Percentiles rank a stretch among this genome's conserved stretches.
Evolutionary conservation across 2,888 invertebrate species (phyloP).

Genomic region (Drosophila flavopinicola): DNA sequence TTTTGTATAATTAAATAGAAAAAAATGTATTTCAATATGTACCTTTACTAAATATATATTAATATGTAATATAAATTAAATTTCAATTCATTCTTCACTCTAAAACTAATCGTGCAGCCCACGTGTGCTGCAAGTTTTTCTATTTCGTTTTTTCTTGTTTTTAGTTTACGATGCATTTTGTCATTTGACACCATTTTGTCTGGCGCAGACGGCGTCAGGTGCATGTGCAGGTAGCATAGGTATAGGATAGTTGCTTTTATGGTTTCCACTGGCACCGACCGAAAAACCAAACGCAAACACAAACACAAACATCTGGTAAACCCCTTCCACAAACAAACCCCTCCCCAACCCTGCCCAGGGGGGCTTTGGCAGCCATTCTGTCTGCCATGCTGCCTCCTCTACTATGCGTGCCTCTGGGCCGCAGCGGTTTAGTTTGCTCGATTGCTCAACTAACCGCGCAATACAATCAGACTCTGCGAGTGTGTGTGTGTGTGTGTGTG

Average conservation of each 20-base stretch:
- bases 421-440: constrained; percentile 65
- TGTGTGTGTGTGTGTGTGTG: background rate
- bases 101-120: constrained; percentile 44
- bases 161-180: constrained; percentile 70
- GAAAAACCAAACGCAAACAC: constrained; percentile 47
- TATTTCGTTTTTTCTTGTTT: constrained; percentile 38
- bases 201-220: constrained; percentile 43
- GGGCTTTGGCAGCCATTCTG: constrained; percentile 30
- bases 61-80: background rate
- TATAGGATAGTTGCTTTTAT: constrained; percentile 61
- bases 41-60: background rate
- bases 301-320: constrained; percentile 52
- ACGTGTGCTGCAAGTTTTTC: constrained; percentile 32
- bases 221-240: constrained; percentile 33
- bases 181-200: constrained; percentile 78
- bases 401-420: constrained; percentile 53
- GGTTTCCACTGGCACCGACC: constrained; percentile 59
- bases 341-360: constrained; percentile 1
- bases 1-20: no score
- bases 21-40: no score
- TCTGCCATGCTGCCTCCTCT: constrained; percentile 40
- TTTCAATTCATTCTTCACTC: background rate
- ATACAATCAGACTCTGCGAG: constrained; percentile 25
- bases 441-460: constrained; percentile 72
- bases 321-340: background rate